Base-by-base conservation (phyloP, 2,888 invertebrate genomes). In the Caenorhabditis doughertyi region DNA sequence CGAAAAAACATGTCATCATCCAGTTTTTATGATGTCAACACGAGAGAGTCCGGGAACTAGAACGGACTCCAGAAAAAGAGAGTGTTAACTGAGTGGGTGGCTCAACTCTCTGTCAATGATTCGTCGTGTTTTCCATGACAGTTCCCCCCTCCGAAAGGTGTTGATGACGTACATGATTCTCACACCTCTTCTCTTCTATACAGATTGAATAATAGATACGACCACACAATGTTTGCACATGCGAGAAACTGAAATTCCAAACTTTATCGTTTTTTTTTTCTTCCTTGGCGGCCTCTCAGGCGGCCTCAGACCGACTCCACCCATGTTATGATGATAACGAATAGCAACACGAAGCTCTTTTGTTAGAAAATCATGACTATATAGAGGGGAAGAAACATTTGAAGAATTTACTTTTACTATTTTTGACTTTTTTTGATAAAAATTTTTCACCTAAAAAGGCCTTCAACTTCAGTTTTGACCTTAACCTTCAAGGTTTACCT, bases 61-160 rank as follows among this genome's bases (percentile, higher is more conserved):
- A n/a, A n/a, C 9, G 39, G 39, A 39, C 9, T 39, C 39, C 39
- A 39, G 39, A 39, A 39, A 39, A 32, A 9, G 32, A 32, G 9
- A 9, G 39, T 51, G 51, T 51, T 25, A 51, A 51, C 51, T 23
- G 51, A 25, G 51, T 23, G 51, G 51, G 51, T 51, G 51, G 51
- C 44, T 25, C 23, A 25, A n/a, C n/a, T n/a, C n/a, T n/a, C n/a
- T 51, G 51, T 18, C 44, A 47, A 51, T 25, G 51, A n/a, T 51
- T 51, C 51, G 51, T 51, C 16, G 51, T 51, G 51, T 51, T 51
- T 51, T 51, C 58, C 35, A 39, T 58, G 58, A 58, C 58, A 56
- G 18, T 35, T 35, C n/a, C n/a, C n/a, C n/a, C n/a, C n/a, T n/a
- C n/a, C 56, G 32, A 47, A 47, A 18, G 18, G 9, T 3, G 58